These are phyloP conservation scores for Suillia variegata DNA, from an alignment of 2,888 invertebrate genomes.

Conservation along the genomic window DNA sequence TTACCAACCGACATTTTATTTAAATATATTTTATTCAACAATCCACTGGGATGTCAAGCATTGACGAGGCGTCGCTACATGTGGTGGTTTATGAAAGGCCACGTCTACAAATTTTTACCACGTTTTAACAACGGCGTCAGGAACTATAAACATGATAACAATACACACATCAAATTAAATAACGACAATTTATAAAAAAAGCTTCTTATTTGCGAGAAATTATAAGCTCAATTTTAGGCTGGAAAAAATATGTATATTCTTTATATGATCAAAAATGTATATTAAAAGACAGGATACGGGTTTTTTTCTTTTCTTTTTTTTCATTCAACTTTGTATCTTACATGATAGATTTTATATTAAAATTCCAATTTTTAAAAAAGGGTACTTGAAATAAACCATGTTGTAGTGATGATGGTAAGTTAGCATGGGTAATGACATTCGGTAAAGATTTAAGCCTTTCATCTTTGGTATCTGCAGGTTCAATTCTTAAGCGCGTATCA, in stretches of 20 bases:
- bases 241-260: too few relatives aligned
- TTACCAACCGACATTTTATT: too few relatives aligned
- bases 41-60: too few relatives aligned
- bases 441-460: conserved; percentile 10
- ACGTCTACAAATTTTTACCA: too few relatives aligned
- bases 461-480: conserved; percentile 13
- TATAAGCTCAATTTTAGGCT: background rate
- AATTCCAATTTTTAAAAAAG: background rate
- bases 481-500: conserved; percentile 31
- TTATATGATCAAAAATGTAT: background rate
- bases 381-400: conserved; percentile 4
- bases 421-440: background rate
- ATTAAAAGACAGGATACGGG: background rate
- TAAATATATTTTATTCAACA: too few relatives aligned
- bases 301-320: background rate
- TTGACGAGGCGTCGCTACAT: too few relatives aligned
- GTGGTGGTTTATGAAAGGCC: too few relatives aligned
- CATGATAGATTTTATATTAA: conserved; percentile 5
- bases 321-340: background rate
- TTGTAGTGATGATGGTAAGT: background rate
- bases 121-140: background rate
- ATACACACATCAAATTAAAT: background rate
- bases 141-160: background rate
- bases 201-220: conserved; percentile 3
- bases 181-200: conserved; percentile 4